Evolutionary conservation across 2,888 invertebrate genomes (phyloP).

Genomic region (Cryptocheilus praepositus): DNA sequence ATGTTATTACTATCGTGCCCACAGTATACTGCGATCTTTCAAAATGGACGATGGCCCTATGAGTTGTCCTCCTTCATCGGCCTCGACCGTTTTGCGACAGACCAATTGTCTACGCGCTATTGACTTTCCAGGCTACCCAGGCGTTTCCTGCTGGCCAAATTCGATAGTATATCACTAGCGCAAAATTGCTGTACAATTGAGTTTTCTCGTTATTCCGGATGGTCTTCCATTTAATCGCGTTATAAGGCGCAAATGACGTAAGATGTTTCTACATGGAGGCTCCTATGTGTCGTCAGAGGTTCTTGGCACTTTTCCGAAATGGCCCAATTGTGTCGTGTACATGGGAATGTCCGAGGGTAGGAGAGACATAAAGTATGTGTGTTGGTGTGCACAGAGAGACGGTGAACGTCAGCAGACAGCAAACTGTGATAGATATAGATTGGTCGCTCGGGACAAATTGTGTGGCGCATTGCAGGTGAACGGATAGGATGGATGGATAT

Average conservation of each 20-base stretch:
- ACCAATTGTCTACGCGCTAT: slow-evolving; percentile 54
- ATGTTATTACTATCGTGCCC: too few relatives aligned
- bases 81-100: slow-evolving; percentile 46
- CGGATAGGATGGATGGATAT: slow-evolving; percentile 72
- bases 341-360: not conserved
- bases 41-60: too few relatives aligned
- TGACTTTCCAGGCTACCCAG: slow-evolving; percentile 57
- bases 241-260: too few relatives aligned
- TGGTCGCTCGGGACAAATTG: slow-evolving; percentile 56
- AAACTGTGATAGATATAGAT: slow-evolving; percentile 16
- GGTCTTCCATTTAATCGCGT: too few relatives aligned
- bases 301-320: not conserved
- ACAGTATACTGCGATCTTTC: too few relatives aligned
- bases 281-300: too few relatives aligned
- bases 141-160: slow-evolving; percentile 43
- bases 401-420: not conserved
- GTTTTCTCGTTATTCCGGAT: too few relatives aligned
- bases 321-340: too few relatives aligned
- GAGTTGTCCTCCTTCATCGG: slow-evolving; percentile 29
- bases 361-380: not conserved
- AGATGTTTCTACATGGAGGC: not conserved
- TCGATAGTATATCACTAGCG: not conserved
- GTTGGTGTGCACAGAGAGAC: not conserved
- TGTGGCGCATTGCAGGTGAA: slow-evolving; percentile 70
- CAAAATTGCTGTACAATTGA: slow-evolving; percentile 18